Conservation (phyloP, 2,797 vertebrate genomes). For the Chloroceryle inda region DNA sequence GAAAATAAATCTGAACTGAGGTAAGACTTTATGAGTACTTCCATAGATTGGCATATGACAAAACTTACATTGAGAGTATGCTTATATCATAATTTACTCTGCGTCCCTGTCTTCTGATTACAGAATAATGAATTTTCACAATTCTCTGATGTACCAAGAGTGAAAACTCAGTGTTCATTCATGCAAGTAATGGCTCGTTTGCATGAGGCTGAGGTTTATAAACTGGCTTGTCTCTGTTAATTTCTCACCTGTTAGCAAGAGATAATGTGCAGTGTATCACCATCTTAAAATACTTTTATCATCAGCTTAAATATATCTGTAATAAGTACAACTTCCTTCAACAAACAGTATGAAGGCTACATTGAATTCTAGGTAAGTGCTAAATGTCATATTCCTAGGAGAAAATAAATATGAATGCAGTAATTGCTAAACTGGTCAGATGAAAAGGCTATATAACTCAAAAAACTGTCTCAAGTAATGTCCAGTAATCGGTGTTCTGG, state of each 20-base stretch:
- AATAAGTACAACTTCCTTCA: neutral
- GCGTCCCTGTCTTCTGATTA: neutral
- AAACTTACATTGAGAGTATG: neutral
- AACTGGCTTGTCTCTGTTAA: neutral
- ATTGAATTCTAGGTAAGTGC: neutral
- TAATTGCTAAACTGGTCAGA: conserved; percentile 17
- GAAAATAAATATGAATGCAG: conserved; percentile 32
- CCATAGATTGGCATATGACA: neutral
- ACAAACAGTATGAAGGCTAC: neutral
- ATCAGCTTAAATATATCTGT: neutral
- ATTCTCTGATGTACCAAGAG: neutral
- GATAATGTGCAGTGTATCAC: neutral
- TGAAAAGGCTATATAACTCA: neutral
- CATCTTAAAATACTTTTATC: neutral
- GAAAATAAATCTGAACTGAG: neutral
- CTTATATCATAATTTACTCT: neutral
- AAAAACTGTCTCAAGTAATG: conserved; percentile 19
- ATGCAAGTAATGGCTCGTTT: conserved; percentile 9
- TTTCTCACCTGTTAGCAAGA: conserved; percentile 15
- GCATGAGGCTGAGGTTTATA: neutral
- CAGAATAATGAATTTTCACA: conserved; percentile 31
- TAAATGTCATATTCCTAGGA: conserved; percentile 2
- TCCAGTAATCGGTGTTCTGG: conserved; percentile 34
- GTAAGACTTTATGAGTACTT: neutral
- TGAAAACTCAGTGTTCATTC: conserved; percentile 4